Percentiles rank a stretch among this genome's conserved stretches.
Evolutionary conservation across 2,113 vertebrate genomes (phyloP).

Genomic region (Mobula birostris): DNA sequence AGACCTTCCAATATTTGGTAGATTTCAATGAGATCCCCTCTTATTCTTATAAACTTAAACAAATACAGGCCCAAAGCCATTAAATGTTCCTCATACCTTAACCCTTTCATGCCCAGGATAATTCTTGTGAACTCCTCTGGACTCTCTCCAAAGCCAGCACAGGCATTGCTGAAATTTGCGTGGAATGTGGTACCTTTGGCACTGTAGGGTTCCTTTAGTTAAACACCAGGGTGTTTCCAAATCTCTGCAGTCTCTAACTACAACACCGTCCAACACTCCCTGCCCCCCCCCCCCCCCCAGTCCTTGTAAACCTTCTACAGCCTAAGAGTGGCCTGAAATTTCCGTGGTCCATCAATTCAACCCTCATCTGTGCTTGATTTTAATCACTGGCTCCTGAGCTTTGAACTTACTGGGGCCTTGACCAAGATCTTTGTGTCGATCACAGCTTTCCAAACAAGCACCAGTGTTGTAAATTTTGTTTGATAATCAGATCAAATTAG

Average conservation of each 20-base stretch:
- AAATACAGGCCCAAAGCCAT: too few relatives aligned
- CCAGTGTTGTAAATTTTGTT: background rate
- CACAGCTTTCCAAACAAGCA: background rate
- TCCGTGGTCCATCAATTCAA: background rate
- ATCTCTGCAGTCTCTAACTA: too few relatives aligned
- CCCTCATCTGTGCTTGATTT: background rate
- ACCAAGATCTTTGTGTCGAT: too few relatives aligned
- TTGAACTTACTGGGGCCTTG: background rate
- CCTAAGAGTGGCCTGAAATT: background rate
- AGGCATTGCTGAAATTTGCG: background rate
- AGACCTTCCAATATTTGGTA: too few relatives aligned
- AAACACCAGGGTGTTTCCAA: too few relatives aligned
- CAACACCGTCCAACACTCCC: too few relatives aligned
- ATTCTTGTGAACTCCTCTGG: too few relatives aligned
- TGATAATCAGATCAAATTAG: background rate
- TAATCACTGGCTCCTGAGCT: background rate
- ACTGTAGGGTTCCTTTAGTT: background rate
- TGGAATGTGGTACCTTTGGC: background rate
- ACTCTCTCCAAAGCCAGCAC: background rate
- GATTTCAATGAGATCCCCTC: too few relatives aligned
- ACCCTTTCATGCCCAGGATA: too few relatives aligned
- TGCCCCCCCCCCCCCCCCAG: too few relatives aligned
- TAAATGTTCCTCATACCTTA: too few relatives aligned
- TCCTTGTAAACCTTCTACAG: background rate
- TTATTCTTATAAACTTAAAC: too few relatives aligned